Base-by-base conservation (phyloP, 2,888 invertebrate species). In the Brachyptera putata region DNA sequence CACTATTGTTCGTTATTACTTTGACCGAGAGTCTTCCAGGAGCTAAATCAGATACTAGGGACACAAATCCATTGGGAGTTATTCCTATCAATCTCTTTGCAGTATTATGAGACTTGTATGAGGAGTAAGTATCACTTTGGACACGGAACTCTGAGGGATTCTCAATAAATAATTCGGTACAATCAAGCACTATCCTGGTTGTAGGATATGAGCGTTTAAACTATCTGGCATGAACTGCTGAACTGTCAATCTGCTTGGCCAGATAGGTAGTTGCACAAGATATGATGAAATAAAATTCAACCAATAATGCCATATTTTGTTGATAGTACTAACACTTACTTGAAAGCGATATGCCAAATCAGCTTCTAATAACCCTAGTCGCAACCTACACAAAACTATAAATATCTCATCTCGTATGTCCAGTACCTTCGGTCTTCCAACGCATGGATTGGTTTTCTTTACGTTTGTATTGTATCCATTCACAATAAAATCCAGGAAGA, bases 81-180 rank as follows among this genome's bases (percentile, higher is more conserved):
- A 65, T 63, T 1, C 64, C 66, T 14, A 67, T 61, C 37, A 68
- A 61, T 46, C 62, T 66, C 58, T 68, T 68, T 2, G 66, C 56
- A 21, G 66, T 68, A 41, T 64, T 65, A 30, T 60, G 60, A 53
- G 58, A 43, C 63, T 67, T 53, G 18, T 43, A 43, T 2, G 16
- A 16, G 11, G 16, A 16, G 43, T 43, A 43, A 22, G 61, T 66
- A 5, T 53, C 26, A 16, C 58, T 41, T 57, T 59, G 60, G 9
- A 59, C 9, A 9, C 30, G 24, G 22, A 57, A 55, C 41, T 61
- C 37, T n/a, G 49, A 21, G 0, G 66, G 63, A 34, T 58, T 61
- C 50, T 66, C 61, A 14, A 64, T 63, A 25, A 55, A 56, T 13
- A 62, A 59, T 62, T 66, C 65, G 2, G 63, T 58, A 39, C 66